These are phyloP conservation scores for Megatriorchis doriae DNA, from an alignment of 2,113 vertebrate species.

Conservation along the genomic window DNA sequence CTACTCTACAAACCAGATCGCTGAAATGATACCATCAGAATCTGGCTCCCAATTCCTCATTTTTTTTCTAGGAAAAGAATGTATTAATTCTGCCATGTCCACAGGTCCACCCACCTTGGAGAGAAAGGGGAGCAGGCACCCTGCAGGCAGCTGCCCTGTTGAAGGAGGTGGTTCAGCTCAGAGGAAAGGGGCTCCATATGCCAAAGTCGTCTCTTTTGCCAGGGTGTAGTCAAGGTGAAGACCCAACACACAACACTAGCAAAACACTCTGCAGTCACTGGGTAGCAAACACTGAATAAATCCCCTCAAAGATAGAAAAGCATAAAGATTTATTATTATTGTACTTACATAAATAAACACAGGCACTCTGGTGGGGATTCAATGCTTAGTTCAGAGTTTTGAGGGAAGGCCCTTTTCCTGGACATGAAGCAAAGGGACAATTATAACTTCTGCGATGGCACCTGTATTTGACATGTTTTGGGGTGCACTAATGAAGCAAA, in stretches of 20 bases:
- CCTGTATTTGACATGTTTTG: accelerated
- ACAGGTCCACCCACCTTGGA: neutral
- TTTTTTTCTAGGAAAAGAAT: neutral
- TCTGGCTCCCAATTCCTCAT: neutral
- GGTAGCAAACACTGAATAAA: neutral
- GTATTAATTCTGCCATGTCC: neutral
- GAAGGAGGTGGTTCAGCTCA: accelerated
- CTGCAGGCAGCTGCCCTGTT: neutral
- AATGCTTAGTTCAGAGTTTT: neutral
- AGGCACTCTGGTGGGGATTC: neutral
- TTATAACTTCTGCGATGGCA: neutral
- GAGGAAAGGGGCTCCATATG: neutral
- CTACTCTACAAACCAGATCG: neutral
- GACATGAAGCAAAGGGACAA: neutral
- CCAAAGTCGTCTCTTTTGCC: neutral
- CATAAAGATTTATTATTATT: neutral
- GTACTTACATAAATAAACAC: neutral
- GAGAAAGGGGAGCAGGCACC: neutral
- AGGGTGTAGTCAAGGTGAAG: neutral
- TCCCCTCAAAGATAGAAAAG: neutral
- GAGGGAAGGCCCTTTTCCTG: neutral
- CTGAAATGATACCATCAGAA: neutral
- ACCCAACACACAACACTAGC: neutral
- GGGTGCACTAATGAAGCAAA: neutral
- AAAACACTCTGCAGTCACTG: neutral